Conservation (phyloP, 2,888 invertebrate species). For the Chelonus formosanus region DNA sequence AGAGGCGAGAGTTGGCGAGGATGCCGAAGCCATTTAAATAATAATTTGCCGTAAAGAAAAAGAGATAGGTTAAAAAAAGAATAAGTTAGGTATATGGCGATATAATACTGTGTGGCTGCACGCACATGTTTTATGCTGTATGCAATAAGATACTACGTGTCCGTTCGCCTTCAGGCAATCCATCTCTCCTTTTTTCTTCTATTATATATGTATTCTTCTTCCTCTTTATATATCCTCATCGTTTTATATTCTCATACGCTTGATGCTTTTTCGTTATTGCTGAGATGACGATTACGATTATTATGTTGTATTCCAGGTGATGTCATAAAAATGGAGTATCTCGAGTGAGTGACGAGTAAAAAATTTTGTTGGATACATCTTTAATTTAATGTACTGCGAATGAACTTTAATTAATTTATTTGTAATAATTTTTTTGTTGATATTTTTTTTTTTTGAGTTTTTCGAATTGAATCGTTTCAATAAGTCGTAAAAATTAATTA, state of each 20-base stretch:
- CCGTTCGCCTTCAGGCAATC: constrained; percentile 8
- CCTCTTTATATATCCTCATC: constrained; percentile 1
- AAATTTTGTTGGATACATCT: no score
- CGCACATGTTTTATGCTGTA: constrained; percentile 18
- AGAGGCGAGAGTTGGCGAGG: constrained; percentile 31
- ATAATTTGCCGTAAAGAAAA: constrained; percentile 54
- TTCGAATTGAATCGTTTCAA: no score
- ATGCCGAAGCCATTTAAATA: constrained; percentile 51
- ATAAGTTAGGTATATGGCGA: constrained; percentile 32
- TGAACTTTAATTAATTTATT: no score
- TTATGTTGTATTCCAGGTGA: no score
- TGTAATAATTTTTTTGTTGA: no score
- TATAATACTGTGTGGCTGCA: constrained; percentile 45
- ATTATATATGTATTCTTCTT: constrained; percentile 8
- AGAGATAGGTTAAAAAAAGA: background rate
- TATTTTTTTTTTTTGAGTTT: no score
- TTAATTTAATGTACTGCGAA: no score
- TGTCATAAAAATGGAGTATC: no score
- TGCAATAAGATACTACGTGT: constrained; percentile 14
- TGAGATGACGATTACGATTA: no score
- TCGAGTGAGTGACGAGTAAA: no score
- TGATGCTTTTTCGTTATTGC: background rate
- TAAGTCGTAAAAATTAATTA: no score
- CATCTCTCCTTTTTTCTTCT: constrained; percentile 1
- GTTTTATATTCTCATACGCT: background rate